These are phyloP conservation scores for Myripristis jacobus DNA, from an alignment of 2,797 vertebrate species.

Conservation along the genomic window DNA sequence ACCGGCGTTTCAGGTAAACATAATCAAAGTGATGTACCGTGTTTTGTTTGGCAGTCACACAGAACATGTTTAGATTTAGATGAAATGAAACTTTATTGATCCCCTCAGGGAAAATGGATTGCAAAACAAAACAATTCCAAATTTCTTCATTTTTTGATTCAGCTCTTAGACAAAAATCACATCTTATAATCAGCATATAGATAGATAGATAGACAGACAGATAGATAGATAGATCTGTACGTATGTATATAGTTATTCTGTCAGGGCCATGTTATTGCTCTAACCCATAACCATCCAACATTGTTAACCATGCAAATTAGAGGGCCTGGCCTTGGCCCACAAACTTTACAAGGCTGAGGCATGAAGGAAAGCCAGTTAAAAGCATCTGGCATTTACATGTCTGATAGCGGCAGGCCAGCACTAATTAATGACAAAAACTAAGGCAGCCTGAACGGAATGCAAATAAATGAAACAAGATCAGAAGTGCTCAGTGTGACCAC, in stretches of 20 bases:
- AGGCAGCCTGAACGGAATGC: not conserved
- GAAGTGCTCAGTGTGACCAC: not conserved
- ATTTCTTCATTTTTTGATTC: too few species aligned
- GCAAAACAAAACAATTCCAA: too few species aligned
- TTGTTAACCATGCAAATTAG: constrained; percentile 29
- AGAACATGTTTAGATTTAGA: not conserved
- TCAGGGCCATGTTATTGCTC: constrained; percentile 10
- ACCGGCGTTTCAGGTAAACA: too few species aligned
- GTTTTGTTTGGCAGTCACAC: not conserved
- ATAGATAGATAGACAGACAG: too few species aligned
- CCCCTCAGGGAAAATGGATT: too few species aligned
- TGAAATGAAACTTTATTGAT: too few species aligned
- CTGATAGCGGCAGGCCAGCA: constrained; percentile 3
- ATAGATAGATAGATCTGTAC: too few species aligned
- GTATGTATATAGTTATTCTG: not conserved
- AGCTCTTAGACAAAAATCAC: too few species aligned
- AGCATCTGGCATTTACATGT: constrained; percentile 12
- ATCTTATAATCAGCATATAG: too few species aligned
- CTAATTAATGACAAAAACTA: constrained; percentile 13
- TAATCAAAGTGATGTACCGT: not conserved
- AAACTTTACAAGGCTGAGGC: constrained; percentile 16
- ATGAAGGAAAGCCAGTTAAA: constrained; percentile 15
- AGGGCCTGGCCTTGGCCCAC: not conserved
- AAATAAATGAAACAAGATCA: not conserved
- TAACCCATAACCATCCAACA: constrained; percentile 4